A percentile compares a stretch with the other conserved stretches of the same genome.
phyloP scores from a whole-genome alignment of 2,113 vertebrate species.

The Aegotheles bennettii region DNA sequence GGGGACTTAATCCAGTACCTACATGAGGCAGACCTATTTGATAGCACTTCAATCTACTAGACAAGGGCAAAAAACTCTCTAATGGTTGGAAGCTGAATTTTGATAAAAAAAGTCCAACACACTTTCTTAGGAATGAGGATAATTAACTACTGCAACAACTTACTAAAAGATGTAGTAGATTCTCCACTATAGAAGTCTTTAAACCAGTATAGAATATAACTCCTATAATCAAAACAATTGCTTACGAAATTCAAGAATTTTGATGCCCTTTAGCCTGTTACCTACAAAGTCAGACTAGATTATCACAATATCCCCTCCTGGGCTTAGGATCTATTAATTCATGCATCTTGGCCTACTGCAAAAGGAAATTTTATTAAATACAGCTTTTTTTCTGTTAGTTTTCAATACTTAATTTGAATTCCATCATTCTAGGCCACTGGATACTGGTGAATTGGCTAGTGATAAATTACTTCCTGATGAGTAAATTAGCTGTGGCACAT shows the following conservation, averaged over 20 bases:
- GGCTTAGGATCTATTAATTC: not conserved
- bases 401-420: slow-evolving; percentile 2
- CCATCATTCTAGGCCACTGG: not conserved
- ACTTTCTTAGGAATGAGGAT: not conserved
- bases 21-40: not conserved
- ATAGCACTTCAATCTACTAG: not conserved
- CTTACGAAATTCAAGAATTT: not conserved
- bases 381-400: not conserved
- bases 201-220: not conserved
- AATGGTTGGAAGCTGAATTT: not conserved
- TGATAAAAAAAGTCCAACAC: not conserved
- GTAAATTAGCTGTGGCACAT: not conserved
- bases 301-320: not conserved
- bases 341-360: not conserved
- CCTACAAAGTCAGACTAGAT: not conserved
- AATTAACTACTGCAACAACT: not conserved
- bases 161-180: not conserved
- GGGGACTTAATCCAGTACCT: not conserved
- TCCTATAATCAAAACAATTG: not conserved
- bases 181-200: not conserved
- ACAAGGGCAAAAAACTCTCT: not conserved
- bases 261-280: not conserved
- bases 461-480: not conserved
- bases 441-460: not conserved
- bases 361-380: not conserved